phyloP scores from a whole-genome alignment of 2,888 invertebrate species.

The Luffia ferchaultella region DNA sequence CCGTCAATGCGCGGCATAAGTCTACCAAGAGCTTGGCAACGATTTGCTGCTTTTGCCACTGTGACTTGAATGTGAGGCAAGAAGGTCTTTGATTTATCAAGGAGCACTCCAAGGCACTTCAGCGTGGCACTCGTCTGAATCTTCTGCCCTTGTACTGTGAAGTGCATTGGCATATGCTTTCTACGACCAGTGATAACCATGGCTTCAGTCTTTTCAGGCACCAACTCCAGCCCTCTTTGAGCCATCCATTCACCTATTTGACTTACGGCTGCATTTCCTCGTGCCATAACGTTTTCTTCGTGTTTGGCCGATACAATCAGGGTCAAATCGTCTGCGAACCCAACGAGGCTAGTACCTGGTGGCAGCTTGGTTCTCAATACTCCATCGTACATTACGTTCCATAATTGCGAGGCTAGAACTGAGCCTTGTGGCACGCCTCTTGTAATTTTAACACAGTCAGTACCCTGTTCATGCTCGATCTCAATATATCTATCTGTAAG shows the following conservation, averaged over 20 bases:
- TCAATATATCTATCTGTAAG: not conserved
- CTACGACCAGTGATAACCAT: not conserved
- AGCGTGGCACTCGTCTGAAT: not conserved
- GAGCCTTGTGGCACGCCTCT: too few species aligned
- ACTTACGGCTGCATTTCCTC: not conserved
- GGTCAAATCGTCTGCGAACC: constrained; percentile 13
- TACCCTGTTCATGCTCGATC: not conserved
- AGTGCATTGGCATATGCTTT: too few species aligned
- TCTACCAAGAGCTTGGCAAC: not conserved
- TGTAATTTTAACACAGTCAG: not conserved
- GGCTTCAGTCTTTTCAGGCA: constrained; percentile 2
- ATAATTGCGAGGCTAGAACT: not conserved
- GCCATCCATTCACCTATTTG: constrained; percentile 1
- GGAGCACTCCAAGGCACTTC: not conserved
- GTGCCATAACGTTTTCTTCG: constrained; percentile 2
- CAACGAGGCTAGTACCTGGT: constrained; percentile 4
- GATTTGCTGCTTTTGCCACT: not conserved
- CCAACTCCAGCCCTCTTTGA: not conserved
- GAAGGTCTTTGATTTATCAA: not conserved
- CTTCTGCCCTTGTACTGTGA: too few species aligned
- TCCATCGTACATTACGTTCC: constrained; percentile 3
- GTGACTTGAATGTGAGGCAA: not conserved
- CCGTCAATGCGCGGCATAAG: not conserved
- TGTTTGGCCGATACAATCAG: constrained; percentile 4
- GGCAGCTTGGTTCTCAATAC: constrained; percentile 7